Conservation (phyloP, 2,797 vertebrate genomes). For the Meda fulgida region DNA sequence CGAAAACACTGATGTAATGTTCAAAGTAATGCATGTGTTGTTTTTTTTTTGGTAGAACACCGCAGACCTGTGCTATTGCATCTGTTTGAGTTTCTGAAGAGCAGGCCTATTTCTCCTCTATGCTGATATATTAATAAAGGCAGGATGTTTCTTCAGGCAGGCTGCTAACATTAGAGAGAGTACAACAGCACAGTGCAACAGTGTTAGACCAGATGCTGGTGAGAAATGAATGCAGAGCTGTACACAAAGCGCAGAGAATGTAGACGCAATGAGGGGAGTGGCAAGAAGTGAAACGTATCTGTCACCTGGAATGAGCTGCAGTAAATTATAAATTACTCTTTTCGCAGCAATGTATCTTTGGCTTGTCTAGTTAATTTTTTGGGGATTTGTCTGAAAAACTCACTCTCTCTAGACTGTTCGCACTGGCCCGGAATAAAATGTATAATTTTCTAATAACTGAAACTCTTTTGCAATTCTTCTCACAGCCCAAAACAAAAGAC, state of each 20-base stretch:
- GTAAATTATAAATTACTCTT: constrained; percentile 53
- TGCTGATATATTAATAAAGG: constrained; percentile 43
- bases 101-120: constrained; percentile 24
- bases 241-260: constrained; percentile 20
- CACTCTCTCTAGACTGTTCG: not conserved
- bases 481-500: constrained; percentile 25
- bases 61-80: not conserved
- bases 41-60: not conserved
- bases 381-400: not conserved
- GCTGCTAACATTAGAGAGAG: constrained; percentile 37
- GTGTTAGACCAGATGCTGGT: constrained; percentile 41
- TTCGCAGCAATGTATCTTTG: constrained; percentile 7
- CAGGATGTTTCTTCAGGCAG: constrained; percentile 38
- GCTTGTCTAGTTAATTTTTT: not conserved
- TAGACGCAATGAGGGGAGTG: constrained; percentile 43
- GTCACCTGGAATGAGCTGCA: constrained; percentile 61
- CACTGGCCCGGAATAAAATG: not conserved
- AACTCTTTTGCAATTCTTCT: not conserved
- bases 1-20: constrained; percentile 31
- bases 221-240: constrained; percentile 42
- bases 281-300: constrained; percentile 64
- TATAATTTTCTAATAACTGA: constrained; percentile 3
- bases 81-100: constrained; percentile 14
- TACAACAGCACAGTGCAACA: constrained; percentile 3
- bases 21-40: constrained; percentile 12